phyloP scores from a whole-genome alignment of 2,113 vertebrate genomes.

The Nothoprocta perdicaria region DNA sequence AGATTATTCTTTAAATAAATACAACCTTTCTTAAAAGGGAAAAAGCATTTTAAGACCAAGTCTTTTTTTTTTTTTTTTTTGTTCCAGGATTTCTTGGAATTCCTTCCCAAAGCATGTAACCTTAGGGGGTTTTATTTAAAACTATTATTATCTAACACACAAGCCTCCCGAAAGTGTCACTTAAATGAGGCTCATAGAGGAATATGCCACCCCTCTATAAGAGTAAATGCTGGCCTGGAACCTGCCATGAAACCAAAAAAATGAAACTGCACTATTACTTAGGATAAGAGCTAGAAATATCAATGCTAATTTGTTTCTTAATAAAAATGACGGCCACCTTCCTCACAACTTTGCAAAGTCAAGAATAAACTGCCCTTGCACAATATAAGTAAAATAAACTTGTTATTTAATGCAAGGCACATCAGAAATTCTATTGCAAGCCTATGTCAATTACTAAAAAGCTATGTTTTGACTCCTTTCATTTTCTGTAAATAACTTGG shows the following conservation, averaged over 20 bases:
- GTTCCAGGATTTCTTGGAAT: neutral
- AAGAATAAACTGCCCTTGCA: neutral
- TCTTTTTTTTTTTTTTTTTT: neutral
- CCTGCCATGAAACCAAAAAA: neutral
- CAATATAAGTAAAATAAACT: neutral
- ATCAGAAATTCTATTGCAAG: neutral
- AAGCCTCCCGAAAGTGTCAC: neutral
- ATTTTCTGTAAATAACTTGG: neutral
- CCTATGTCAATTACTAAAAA: neutral
- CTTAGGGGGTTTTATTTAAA: neutral
- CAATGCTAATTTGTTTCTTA: slow-evolving; percentile 8
- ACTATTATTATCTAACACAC: neutral
- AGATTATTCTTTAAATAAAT: neutral
- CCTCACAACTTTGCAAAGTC: slow-evolving; percentile 16
- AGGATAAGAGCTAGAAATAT: slow-evolving; percentile 2
- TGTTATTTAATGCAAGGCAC: neutral
- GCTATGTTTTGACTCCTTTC: neutral
- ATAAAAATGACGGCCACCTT: neutral
- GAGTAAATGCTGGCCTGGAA: neutral
- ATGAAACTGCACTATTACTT: neutral
- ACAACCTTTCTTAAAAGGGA: neutral
- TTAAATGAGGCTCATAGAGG: neutral
- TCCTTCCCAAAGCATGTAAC: neutral
- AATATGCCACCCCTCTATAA: neutral
- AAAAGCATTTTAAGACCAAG: neutral